phyloP scores from a whole-genome alignment of 2,113 vertebrate genomes.

The Callopanchax toddi region DNA sequence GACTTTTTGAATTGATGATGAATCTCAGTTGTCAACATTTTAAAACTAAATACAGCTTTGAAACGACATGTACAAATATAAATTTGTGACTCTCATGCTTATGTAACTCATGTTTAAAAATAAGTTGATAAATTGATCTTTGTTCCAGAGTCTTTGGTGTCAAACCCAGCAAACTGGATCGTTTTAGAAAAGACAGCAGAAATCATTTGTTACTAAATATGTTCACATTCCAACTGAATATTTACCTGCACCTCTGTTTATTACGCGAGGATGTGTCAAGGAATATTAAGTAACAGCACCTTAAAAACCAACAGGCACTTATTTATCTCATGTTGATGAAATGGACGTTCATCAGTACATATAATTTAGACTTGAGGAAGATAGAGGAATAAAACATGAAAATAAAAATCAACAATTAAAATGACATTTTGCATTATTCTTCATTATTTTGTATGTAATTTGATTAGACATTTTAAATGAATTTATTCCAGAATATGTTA shows the following conservation, averaged over 20 bases:
- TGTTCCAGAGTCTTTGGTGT: slow-evolving; percentile 6
- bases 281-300: slow-evolving; percentile 56
- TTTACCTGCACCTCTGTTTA: slow-evolving; percentile 3
- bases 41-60: slow-evolving; percentile 22
- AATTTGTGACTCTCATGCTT: neutral
- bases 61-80: slow-evolving; percentile 44
- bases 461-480: too few relatives aligned
- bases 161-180: slow-evolving; percentile 16
- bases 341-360: too few relatives aligned
- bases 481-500: too few relatives aligned
- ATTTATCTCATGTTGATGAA: slow-evolving; percentile 7
- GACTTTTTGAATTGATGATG: slow-evolving; percentile 6
- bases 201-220: neutral
- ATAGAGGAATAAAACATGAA: too few relatives aligned
- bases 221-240: neutral
- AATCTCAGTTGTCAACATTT: neutral
- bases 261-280: neutral
- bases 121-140: neutral
- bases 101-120: neutral
- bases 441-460: too few relatives aligned
- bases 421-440: too few relatives aligned
- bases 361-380: too few relatives aligned
- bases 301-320: slow-evolving; percentile 31
- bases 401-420: too few relatives aligned
- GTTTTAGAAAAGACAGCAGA: neutral